Base-by-base conservation (phyloP, 2,797 vertebrate species). In the Chloroceryle amazona region DNA sequence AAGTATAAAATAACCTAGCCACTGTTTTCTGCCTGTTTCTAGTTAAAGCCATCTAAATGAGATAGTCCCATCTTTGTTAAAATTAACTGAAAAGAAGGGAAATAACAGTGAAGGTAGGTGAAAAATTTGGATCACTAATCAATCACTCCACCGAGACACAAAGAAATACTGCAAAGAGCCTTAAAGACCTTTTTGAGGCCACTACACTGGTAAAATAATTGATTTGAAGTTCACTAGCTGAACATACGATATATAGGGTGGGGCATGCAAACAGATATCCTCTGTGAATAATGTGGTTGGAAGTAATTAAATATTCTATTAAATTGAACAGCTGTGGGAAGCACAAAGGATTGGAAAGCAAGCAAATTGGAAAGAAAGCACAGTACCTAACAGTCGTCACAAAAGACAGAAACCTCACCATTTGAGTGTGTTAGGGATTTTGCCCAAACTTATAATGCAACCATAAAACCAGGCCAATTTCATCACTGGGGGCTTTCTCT, bases 261-360 rank as follows among this genome's bases (percentile, higher is more conserved):
- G 11, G 33, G 13, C 29, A 73, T 0, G 3, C 35, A 58, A 33
- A 58, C 41, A 91, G 31, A 63, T 18, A 90, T 23, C 47, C 47
- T 73, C 52, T 49, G 51, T 60, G 76, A 89, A 81, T 26, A 44
- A 18, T 14, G 51, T 41, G 39, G 51, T 75, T 84, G 58, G 66
- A 93, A 92, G 33, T 26, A 47, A 76, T 74, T 51, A 76, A 44
- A 57, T 63, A 70, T 87, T 71, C 46, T 74, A 60, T 78, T 89
- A 73, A 88, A 75, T 57, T 49, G 73, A 92, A 74, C 61, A 93
- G 49, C 75, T 92, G 44, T 61, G 39, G 49, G 66, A 88, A 95
- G 54, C 49, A 71, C 46, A 81, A 92, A 87, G 41, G 37, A 65
- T 19, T 57, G 23, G 60, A 93, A 93, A 89, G 63, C 41, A 72